Base-by-base conservation (phyloP, 2,113 vertebrate genomes). In the Odontophorus gujanensis region DNA sequence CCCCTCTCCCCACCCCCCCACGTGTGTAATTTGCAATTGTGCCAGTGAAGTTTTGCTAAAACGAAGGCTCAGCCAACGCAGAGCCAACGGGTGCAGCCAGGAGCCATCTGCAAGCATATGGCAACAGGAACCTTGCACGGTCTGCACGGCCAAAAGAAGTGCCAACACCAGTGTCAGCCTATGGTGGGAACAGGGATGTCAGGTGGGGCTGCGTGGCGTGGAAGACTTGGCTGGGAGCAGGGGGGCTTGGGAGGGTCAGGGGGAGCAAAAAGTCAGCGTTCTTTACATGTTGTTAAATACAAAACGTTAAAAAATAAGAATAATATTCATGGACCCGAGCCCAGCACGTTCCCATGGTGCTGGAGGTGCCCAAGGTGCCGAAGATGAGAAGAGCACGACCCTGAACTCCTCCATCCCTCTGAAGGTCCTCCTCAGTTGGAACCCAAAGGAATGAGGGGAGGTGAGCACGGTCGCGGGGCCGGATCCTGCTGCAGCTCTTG, bases 261-360 rank as follows among this genome's bases (percentile, higher is more conserved):
- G 91, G 59, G 38, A 96, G 72, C 50, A 71, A 72, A 71, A 68
- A 85, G 72, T 92, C 81, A 66, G 1, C 58, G 85, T n/a, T 15
- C 59, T 89, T 66, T 77, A 63, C 61, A 28, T 63, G 19, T 72
- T 26, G 32, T 81, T 57, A 79, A 93, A 95, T 95, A 92, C 2
- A 96, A 95, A 95, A 95, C 24, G 5, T 51, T 95, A 92, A 47
- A 96, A 96, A 95, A 87, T 32, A 79, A 40, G 40, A 40, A 79
- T 1, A 72, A 26, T 6, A 4, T 68, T 13, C 1, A 6, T 36
- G 8, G 75, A 40, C 11, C 61, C 8, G 76, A 68, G 30, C 80
- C 79, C 65, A 4, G 85, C 22, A 62, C 36, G 66, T 80, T 68
- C 75, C 0, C 0, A 76, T 45, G 30, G 8, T 13, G 4, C 84